Percentiles rank a stretch among this genome's conserved stretches.
Conservation (phyloP, 2,797 vertebrate genomes). For the Pempheris klunzingeri region DNA sequence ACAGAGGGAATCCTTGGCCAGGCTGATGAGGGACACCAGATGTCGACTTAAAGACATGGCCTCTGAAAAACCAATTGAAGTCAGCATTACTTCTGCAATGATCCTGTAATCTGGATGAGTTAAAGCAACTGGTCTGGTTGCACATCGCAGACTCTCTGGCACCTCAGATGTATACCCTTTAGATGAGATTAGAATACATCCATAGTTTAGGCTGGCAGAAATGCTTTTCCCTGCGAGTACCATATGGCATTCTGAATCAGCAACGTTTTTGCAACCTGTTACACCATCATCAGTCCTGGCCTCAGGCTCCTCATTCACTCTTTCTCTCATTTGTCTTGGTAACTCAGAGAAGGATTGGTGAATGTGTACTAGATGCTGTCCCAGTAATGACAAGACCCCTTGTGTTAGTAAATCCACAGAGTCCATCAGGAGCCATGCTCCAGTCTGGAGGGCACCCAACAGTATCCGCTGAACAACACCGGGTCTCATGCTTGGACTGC, state of each 20-base stretch:
- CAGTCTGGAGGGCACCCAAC: constrained; percentile 86
- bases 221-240: constrained; percentile 80
- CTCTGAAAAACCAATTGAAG: constrained; percentile 86
- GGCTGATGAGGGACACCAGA: constrained; percentile 82
- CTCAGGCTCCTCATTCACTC: constrained; percentile 8
- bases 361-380: constrained; percentile 84
- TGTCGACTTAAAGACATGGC: constrained; percentile 81
- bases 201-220: constrained; percentile 79
- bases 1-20: constrained; percentile 82
- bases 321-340: constrained; percentile 36
- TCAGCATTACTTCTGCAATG: constrained; percentile 86
- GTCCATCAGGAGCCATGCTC: constrained; percentile 89
- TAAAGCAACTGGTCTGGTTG: constrained; percentile 86
- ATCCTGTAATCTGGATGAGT: constrained; percentile 81
- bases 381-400: constrained; percentile 81
- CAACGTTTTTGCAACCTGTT: background rate
- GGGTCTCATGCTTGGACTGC: constrained; percentile 70
- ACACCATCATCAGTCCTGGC: background rate
- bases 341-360: constrained; percentile 75
- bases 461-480: constrained; percentile 83
- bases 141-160: constrained; percentile 82
- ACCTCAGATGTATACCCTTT: constrained; percentile 58
- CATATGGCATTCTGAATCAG: constrained; percentile 54
- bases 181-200: constrained; percentile 85
- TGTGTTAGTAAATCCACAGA: constrained; percentile 80